phyloP scores from a whole-genome alignment of 92 coral and sea anemone genomes.

The Actinernus sp. region DNA sequence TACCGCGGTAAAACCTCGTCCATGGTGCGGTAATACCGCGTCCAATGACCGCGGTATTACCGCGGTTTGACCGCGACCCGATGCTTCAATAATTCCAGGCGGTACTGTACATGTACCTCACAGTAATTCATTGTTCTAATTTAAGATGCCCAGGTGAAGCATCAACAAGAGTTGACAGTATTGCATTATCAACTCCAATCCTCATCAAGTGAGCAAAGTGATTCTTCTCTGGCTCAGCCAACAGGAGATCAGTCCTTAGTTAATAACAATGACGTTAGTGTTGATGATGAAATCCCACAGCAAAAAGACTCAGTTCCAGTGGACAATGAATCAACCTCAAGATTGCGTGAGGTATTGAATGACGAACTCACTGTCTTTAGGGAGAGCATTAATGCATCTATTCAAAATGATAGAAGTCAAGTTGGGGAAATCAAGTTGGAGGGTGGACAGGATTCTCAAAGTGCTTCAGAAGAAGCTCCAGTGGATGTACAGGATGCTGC shows the following conservation, averaged over 20 bases:
- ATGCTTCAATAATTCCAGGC: too few relatives aligned
- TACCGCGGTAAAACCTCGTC: too few relatives aligned
- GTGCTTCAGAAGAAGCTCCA: background rate
- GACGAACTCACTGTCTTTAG: constrained; percentile 23
- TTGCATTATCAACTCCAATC: constrained; percentile 49
- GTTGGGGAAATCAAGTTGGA: background rate
- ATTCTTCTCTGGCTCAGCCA: background rate
- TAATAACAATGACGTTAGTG: background rate
- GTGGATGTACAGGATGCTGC: too few relatives aligned
- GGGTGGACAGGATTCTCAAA: background rate
- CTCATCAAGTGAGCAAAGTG: constrained; percentile 5
- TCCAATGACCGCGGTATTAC: too few relatives aligned
- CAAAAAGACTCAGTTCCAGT: background rate
- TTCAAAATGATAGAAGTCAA: background rate
- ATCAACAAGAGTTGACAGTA: constrained; percentile 58
- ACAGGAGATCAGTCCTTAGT: background rate
- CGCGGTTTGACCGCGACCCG: too few relatives aligned
- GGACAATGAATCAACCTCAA: background rate
- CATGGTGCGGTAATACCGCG: too few relatives aligned
- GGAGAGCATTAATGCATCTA: background rate
- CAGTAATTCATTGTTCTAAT: too few relatives aligned
- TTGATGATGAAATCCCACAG: background rate
- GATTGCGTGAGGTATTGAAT: constrained; percentile 12
- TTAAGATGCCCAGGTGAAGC: constrained; percentile 80
- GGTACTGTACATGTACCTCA: too few relatives aligned